Conservation (phyloP, 2,888 invertebrate species). For the Rhagium mordax region DNA sequence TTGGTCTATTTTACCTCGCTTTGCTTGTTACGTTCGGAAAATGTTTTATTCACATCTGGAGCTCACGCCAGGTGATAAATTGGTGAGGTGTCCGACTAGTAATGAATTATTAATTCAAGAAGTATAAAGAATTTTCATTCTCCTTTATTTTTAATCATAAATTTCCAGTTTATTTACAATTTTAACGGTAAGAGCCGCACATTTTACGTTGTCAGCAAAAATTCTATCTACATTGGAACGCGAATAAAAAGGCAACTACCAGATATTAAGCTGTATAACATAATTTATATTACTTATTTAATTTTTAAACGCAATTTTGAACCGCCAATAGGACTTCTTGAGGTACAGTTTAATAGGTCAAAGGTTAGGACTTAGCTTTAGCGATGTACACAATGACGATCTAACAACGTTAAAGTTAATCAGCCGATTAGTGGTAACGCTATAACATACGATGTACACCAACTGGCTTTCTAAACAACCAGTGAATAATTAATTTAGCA, state of each 20-base stretch:
- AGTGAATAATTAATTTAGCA: too few species aligned
- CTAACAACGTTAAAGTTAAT: too few species aligned
- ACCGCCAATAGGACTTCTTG: too few species aligned
- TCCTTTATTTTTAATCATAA: not conserved
- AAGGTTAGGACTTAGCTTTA: too few species aligned
- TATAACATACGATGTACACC: too few species aligned
- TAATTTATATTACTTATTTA: too few species aligned
- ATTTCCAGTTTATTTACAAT: not conserved
- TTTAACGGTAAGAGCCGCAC: not conserved
- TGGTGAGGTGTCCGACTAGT: slow-evolving; percentile 6
- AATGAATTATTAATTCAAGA: slow-evolving; percentile 12
- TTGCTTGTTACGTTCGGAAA: slow-evolving; percentile 14
- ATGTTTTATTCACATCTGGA: slow-evolving; percentile 30
- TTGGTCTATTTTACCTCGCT: slow-evolving; percentile 31
- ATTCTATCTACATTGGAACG: not conserved
- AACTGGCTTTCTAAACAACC: too few species aligned
- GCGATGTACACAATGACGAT: too few species aligned
- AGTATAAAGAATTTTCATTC: not conserved
- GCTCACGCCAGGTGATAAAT: slow-evolving; percentile 15
- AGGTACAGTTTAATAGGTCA: too few species aligned
- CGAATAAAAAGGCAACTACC: not conserved
- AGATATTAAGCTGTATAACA: too few species aligned
- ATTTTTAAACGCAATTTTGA: too few species aligned
- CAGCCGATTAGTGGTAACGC: too few species aligned
- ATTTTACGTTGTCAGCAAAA: not conserved